Conservation (phyloP, 2,797 vertebrate species). For the Taenioides sp. region DNA sequence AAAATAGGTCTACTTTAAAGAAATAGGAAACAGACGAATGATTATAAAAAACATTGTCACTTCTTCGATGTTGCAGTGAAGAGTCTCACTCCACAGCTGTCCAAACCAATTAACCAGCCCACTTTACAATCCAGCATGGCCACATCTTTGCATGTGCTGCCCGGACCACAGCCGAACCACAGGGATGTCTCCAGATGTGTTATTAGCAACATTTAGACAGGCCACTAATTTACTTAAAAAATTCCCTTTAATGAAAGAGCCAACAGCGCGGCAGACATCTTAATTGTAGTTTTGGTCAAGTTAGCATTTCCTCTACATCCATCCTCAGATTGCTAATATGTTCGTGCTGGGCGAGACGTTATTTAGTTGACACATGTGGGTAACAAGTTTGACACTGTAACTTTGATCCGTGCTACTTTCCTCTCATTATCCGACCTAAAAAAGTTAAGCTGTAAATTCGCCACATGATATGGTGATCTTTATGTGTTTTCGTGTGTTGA, state of each 20-base stretch:
- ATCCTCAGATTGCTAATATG: constrained; percentile 8
- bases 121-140: neutral
- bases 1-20: too few relatives aligned
- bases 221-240: neutral
- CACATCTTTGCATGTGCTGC: neutral
- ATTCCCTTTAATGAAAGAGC: constrained; percentile 10
- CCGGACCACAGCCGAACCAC: neutral
- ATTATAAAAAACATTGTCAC: too few relatives aligned
- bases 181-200: constrained; percentile 6
- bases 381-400: constrained; percentile 20
- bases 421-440: constrained; percentile 8
- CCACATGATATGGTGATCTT: too few relatives aligned
- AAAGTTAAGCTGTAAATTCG: neutral
- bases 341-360: constrained; percentile 4
- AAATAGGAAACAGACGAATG: too few relatives aligned
- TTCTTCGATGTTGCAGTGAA: too few relatives aligned
- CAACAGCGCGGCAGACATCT: constrained; percentile 8
- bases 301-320: constrained; percentile 22
- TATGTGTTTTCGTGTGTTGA: too few relatives aligned
- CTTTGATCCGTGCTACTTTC: neutral
- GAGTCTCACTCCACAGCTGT: neutral
- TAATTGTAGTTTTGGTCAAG: constrained; percentile 28
- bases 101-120: neutral
- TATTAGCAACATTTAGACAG: constrained; percentile 7
- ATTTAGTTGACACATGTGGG: constrained; percentile 9